phyloP scores from a whole-genome alignment of 2,888 invertebrate genomes.

The Merodon equestris region DNA sequence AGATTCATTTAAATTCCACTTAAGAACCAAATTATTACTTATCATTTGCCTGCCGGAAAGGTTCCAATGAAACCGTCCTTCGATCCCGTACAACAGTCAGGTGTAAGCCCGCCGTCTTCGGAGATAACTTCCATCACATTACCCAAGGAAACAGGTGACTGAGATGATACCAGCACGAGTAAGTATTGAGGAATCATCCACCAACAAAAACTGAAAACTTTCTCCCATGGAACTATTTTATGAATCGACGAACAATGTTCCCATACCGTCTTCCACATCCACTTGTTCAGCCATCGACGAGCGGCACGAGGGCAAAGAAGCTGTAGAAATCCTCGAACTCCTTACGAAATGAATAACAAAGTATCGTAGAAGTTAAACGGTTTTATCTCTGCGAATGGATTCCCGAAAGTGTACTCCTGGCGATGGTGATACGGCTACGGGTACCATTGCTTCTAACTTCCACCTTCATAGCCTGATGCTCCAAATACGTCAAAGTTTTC shows the following conservation, averaged over 20 bases:
- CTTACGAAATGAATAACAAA: slow-evolving; percentile 56
- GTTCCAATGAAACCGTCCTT: slow-evolving; percentile 41
- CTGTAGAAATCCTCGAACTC: slow-evolving; percentile 3
- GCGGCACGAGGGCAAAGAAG: not conserved
- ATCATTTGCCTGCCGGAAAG: slow-evolving; percentile 58
- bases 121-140: slow-evolving; percentile 52
- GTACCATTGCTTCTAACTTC: not conserved
- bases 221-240: slow-evolving; percentile 41
- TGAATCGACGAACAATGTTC: slow-evolving; percentile 62
- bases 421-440: slow-evolving; percentile 42
- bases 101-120: slow-evolving; percentile 22
- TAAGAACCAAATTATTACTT: slow-evolving; percentile 52
- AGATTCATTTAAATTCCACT: slow-evolving; percentile 43
- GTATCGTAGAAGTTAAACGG: slow-evolving; percentile 65
- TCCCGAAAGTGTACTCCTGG: slow-evolving; percentile 51
- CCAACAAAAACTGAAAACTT: slow-evolving; percentile 44
- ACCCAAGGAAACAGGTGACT: slow-evolving; percentile 1
- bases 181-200: not conserved
- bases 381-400: slow-evolving; percentile 64
- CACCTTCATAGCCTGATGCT: not conserved
- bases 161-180: not conserved
- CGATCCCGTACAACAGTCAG: not conserved
- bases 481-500: slow-evolving; percentile 60
- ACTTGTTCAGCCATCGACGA: too few relatives aligned
- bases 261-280: slow-evolving; percentile 34